Evolutionary conservation across 1,140 invertebrate species (phyloP).

Genomic region (Sycobia sp.): DNA sequence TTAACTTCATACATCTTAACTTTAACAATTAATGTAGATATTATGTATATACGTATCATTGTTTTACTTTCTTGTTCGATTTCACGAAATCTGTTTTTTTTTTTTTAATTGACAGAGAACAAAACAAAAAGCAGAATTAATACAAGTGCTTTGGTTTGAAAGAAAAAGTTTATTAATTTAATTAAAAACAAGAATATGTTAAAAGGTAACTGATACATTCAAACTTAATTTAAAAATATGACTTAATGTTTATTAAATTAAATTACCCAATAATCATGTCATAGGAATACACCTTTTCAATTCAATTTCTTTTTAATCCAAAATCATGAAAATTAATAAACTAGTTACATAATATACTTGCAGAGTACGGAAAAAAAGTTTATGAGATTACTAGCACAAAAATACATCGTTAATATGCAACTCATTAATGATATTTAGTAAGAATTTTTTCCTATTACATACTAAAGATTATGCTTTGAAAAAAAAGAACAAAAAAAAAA

Average conservation of each 20-base stretch:
- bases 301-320: too few species aligned
- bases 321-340: background rate
- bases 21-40: slow-evolving; percentile 2
- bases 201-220: slow-evolving; percentile 35
- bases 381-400: too few species aligned
- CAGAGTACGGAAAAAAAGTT: background rate
- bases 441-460: too few species aligned
- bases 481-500: slow-evolving; percentile 6
- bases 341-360: background rate
- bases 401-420: background rate
- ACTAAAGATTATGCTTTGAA: too few species aligned
- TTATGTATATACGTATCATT: slow-evolving; percentile 6
- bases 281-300: too few species aligned
- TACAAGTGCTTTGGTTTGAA: slow-evolving; percentile 1
- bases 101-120: background rate
- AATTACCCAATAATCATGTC: slow-evolving; percentile 12
- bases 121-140: slow-evolving; percentile 4
- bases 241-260: background rate
- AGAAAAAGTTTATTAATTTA: slow-evolving; percentile 28
- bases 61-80: slow-evolving; percentile 6
- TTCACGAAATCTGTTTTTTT: too few species aligned
- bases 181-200: slow-evolving; percentile 29
- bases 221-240: slow-evolving; percentile 22
- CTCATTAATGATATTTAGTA: too few species aligned
- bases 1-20: slow-evolving; percentile 19